phyloP scores from a whole-genome alignment of 2,888 invertebrate species.

The Protophormia terraenovae region DNA sequence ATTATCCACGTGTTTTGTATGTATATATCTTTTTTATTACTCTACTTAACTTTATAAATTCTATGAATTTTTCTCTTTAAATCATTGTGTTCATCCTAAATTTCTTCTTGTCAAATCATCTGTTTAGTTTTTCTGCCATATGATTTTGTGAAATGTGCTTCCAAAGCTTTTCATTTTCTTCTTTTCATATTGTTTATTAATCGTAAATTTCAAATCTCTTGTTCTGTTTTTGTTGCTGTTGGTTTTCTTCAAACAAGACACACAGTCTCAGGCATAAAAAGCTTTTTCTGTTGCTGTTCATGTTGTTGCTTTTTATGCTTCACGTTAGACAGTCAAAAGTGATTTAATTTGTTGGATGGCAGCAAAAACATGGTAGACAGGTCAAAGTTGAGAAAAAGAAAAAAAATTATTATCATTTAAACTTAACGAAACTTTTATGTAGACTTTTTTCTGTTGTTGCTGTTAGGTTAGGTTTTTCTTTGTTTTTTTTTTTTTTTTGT shows the following conservation, averaged over 20 bases:
- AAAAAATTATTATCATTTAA: constrained; percentile 25
- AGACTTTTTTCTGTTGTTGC: constrained; percentile 26
- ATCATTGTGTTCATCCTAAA: background rate
- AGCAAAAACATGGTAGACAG: constrained; percentile 46
- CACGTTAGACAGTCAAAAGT: constrained; percentile 8
- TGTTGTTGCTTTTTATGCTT: background rate
- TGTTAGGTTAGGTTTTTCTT: background rate
- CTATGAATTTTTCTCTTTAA: background rate
- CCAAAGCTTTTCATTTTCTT: background rate
- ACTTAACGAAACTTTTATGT: constrained; percentile 57
- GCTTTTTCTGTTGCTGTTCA: background rate
- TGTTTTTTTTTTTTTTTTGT: background rate
- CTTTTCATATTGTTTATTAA: background rate
- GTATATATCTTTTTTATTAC: background rate
- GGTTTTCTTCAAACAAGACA: background rate
- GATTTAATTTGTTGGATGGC: constrained; percentile 43
- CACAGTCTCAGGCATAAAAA: background rate
- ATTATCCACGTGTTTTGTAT: background rate
- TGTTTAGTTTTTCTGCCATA: background rate
- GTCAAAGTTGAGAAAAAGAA: constrained; percentile 56
- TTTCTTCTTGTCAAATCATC: background rate
- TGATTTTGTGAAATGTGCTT: background rate
- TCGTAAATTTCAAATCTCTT: constrained; percentile 1
- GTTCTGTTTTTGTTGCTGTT: background rate
- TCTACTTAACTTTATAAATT: background rate